Evolutionary conservation across 2,113 vertebrate genomes (phyloP), one percentile per base, ranked within the genome.

Genomic region (Chionomys nivalis): DNA sequence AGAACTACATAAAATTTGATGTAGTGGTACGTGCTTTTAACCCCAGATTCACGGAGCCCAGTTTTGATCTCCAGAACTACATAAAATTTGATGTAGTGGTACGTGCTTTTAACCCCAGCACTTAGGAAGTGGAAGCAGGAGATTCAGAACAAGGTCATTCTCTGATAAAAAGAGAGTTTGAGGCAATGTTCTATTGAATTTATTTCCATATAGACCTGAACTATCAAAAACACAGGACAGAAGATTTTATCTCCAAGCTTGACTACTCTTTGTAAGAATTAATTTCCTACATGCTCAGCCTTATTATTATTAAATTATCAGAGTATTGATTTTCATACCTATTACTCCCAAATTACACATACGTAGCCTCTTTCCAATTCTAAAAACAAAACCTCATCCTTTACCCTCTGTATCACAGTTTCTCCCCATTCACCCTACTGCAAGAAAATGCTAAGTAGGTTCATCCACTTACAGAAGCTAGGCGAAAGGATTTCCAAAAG

Each of bases 401-500:
- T 68, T 47, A 52, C 3, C 61, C 28, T 85, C 39, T 11, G 1
- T 16, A 44, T 85, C 81, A 28, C 58, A 28, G 1, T 2, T 70
- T 52, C 65, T 24, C 44, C 52, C 44, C 65, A 70, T 52, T 12
- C 21, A 42, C 9, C 17, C 49, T 28, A 73, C 47, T 24, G 44
- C 5, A 4, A 8, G 33, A 19, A 24, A 82, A 78, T 23, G 39
- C 36, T 87, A 93, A 83, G 31, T 23, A 89, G 49, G 12, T 61
- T 72, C 39, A 87, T 89, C 78, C 89, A 98, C 98, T 98, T 97
- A 98, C 98, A 87, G 77, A 89, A 93, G 79, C 14, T 99, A 99
- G 96, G 98, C 99, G 98, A 99, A 99, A 26, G 99, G 99, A 95
- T 99, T 99, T 93, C 99, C 99, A 97, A 99, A 99, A 75, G 98